phyloP scores from a whole-genome alignment of 2,113 vertebrate species.

The Anarrhichthys ocellatus region DNA sequence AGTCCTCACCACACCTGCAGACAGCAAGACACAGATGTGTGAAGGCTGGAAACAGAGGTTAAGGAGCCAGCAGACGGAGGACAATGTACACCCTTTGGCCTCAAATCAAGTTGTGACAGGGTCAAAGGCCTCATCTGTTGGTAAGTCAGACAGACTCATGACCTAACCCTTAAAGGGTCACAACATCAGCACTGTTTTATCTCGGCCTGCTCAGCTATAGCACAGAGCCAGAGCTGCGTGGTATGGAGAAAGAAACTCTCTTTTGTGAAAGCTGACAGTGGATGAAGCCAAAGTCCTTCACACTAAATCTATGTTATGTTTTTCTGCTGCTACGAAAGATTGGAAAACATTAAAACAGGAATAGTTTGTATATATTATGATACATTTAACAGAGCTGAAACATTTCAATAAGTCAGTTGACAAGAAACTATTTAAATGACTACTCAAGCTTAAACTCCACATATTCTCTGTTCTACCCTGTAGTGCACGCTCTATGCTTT shows the following conservation, averaged over 20 bases:
- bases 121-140: constrained; percentile 39
- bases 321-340: neutral
- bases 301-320: neutral
- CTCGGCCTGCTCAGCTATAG: neutral
- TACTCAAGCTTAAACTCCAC: neutral
- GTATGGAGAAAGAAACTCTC: neutral
- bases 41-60: constrained; percentile 17
- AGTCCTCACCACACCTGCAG: constrained; percentile 88
- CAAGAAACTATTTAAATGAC: neutral
- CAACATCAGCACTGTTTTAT: constrained; percentile 21
- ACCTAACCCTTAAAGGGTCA: neutral
- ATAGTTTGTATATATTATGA: neutral
- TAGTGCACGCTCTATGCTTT: neutral
- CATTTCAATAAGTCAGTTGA: neutral
- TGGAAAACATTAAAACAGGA: neutral
- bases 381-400: neutral
- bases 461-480: neutral
- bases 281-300: neutral
- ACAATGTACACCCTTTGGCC: neutral
- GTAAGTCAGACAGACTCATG: constrained; percentile 7
- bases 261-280: neutral
- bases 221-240: neutral
- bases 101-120: constrained; percentile 4
- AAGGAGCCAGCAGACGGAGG: neutral
- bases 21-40: constrained; percentile 1